Base-by-base conservation (phyloP, 2,888 invertebrate species). In the Salticus scenicus region DNA sequence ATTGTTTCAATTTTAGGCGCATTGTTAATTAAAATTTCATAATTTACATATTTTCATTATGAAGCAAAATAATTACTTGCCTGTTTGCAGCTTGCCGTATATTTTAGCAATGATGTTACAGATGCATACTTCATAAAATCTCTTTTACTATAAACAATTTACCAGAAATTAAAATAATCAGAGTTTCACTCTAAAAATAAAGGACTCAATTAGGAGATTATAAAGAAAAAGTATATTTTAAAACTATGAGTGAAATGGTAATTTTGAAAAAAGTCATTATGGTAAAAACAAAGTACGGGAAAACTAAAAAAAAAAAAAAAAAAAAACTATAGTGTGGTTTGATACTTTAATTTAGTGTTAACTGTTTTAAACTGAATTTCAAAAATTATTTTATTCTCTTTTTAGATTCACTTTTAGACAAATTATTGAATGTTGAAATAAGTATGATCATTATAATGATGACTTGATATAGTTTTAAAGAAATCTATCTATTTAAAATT, bases 21-120 rank as follows among this genome's bases (percentile, higher is more conserved):
- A 72, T 76, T 72, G 70, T 64, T 83, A 76, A 83, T 83, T 76
- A 71, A 76, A 83, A 83, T 71, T 66, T 76, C 71, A 66, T 42
- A 83, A 83, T 76, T 76, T 76, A 47, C 76, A 72, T 72, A 72
- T 42, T 71, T 76, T 66, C 51, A 20, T 33, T 71, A 83, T 47
- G 71, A 28, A 47, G 42, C 57, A 30, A 66, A 83, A 76, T 76
- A 77, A 82, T 82, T 70, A 63, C 41, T 57, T 63, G 78, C 41
- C 12, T 78, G 79, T 66, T 79, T 66, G 30, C 33, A 51, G 31
- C 37, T 57, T 57, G 51, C 47, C 20, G 37, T 37, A 64, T 17
- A 14, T n/a, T 10, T 51, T 27, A 24, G 63, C 28, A 74, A 41
- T 37, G 74, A 74, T 74, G 74, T 64, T 74, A 28, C 30, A 41